These are phyloP conservation scores for Gracilinanus agilis DNA, from an alignment of 2,113 vertebrate genomes.

Conservation along the genomic window DNA sequence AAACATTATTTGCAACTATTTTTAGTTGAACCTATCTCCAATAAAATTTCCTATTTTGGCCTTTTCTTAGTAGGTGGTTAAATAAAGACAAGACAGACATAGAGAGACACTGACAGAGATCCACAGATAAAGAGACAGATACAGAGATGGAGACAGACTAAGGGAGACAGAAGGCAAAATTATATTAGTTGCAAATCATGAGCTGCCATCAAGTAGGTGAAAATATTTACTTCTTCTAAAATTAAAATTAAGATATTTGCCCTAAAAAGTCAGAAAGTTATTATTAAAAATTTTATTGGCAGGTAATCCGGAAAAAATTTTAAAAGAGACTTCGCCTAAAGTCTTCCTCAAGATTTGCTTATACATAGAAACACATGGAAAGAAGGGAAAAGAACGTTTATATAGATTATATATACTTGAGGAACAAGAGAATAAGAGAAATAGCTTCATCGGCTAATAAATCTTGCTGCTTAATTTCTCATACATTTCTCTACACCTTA, in stretches of 20 bases:
- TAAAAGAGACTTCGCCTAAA: neutral
- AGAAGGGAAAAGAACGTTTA: neutral
- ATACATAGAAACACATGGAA: slow-evolving; percentile 17
- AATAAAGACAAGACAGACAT: neutral
- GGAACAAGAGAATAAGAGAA: slow-evolving; percentile 36
- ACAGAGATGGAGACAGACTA: neutral
- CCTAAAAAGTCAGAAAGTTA: no score
- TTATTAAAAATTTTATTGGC: no score
- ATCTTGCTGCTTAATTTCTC: neutral
- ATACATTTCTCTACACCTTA: neutral
- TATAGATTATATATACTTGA: slow-evolving; percentile 9
- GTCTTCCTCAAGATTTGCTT: neutral
- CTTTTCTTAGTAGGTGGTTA: neutral
- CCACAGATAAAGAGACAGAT: neutral
- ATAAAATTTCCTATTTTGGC: neutral
- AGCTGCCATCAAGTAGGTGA: slow-evolving; percentile 7
- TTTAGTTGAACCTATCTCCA: neutral
- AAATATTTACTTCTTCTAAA: slow-evolving; percentile 35
- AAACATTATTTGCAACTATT: neutral
- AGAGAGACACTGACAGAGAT: neutral
- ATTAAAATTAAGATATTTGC: neutral
- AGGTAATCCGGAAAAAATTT: no score
- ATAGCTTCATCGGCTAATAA: neutral
- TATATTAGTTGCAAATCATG: neutral
- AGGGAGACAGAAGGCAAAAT: neutral